A percentile compares a stretch with the other conserved stretches of the same genome.
These are phyloP conservation scores for Seriola dumerili DNA, from an alignment of 2,113 vertebrate genomes.

Conservation along the genomic window DNA sequence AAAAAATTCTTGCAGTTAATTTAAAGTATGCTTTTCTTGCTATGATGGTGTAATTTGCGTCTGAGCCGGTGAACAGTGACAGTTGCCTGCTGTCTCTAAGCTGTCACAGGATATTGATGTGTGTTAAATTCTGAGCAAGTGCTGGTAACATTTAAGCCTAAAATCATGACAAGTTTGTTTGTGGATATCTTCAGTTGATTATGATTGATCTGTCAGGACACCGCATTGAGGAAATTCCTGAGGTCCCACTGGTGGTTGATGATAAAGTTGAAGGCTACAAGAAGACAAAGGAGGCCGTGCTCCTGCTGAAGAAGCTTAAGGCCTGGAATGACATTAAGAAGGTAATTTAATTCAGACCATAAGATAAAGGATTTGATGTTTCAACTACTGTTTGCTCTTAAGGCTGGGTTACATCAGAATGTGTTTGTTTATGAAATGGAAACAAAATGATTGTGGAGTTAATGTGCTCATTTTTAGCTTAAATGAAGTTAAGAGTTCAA, in stretches of 20 bases:
- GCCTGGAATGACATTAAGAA: slow-evolving; percentile 99
- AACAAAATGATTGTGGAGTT: not conserved
- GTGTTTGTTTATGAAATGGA: not conserved
- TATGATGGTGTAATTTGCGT: slow-evolving; percentile 90
- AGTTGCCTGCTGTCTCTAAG: slow-evolving; percentile 85
- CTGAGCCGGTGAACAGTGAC: slow-evolving; percentile 83
- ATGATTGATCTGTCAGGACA: slow-evolving; percentile 85
- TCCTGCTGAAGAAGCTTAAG: slow-evolving; percentile 97
- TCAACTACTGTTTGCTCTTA: not conserved
- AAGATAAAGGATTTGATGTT: not conserved
- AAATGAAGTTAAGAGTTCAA: too few relatives aligned
- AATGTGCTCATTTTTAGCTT: too few relatives aligned
- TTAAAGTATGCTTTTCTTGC: slow-evolving; percentile 58
- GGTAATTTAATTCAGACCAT: slow-evolving; percentile 77
- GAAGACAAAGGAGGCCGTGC: slow-evolving; percentile 98
- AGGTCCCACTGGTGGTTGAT: slow-evolving; percentile 96
- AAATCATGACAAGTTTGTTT: not conserved
- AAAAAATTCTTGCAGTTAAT: too few relatives aligned
- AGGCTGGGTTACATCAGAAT: not conserved
- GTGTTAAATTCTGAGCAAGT: slow-evolving; percentile 78
- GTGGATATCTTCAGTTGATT: slow-evolving; percentile 34
- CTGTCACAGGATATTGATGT: slow-evolving; percentile 80
- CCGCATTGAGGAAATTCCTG: slow-evolving; percentile 97
- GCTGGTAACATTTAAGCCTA: not conserved
- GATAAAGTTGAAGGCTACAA: slow-evolving; percentile 99